Base-by-base conservation (phyloP, 2,113 vertebrate species). In the Psittacula cyanocephala region DNA sequence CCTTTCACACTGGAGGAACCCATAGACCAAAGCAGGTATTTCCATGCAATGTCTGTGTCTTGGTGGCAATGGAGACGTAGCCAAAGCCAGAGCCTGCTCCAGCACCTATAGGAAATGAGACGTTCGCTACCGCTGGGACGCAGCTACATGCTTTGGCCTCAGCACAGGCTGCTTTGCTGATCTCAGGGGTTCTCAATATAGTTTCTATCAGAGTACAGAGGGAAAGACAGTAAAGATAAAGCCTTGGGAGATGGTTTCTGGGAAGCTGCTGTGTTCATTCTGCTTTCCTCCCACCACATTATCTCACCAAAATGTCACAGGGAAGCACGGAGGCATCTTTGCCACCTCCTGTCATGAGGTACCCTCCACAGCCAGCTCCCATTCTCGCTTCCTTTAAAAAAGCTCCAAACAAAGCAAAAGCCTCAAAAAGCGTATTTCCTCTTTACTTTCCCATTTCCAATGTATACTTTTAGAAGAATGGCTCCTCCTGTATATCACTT, bases 31-130 rank as follows among this genome's bases (percentile, higher is more conserved):
- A n/a, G 39, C 1, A 3, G 64, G 44, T 50, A 60, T 71, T 93
- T 50, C 75, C 25, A 5, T 3, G 39, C 29, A 6, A 6, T 22
- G 49, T n/a, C 37, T 71, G 62, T 72, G 78, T 39, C 59, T 91
- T 39, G 28, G 43, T 0, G 0, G 47, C 47, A 33, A 1, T 0
- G 17, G 91, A 74, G 64, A 44, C 2, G 2, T 2, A 74, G 44
- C 33, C 3, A 7, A 81, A 88, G 25, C 31, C 8, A 3, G 70
- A 84, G 17, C n/a, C 77, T 60, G 27, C 75, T 67, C 19, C 12
- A 28, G 60, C 17, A 44, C 29, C n/a, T 59, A 33, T 35, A 81
- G 86, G 76, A 81, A 70, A 67, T 22, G n/a, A 65, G 63, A 49
- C 0, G 1, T 74, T 89, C 39, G 22, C 50, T 15, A 5, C 55